Percentiles rank a stretch among this genome's conserved stretches.
These are phyloP conservation scores for Drosophila mojavensis DNA, from an alignment of 1,140 invertebrate species.

Conservation along the genomic window DNA sequence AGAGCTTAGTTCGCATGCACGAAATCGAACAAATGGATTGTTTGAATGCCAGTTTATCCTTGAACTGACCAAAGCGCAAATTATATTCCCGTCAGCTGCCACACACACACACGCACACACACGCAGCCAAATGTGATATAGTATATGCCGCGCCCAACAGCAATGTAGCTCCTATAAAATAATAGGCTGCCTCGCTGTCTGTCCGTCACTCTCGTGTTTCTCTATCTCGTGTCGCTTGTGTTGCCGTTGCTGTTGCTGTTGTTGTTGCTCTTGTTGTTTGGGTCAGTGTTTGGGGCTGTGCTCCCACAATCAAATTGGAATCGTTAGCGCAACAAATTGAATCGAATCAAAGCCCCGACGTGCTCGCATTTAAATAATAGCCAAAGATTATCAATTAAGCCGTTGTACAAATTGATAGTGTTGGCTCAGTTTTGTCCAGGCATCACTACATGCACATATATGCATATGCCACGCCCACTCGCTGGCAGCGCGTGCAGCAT, in stretches of 20 bases:
- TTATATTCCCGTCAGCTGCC: conserved; percentile 55
- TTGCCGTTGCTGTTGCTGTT: not conserved
- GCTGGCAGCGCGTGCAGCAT: conserved; percentile 26
- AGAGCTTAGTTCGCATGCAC: not conserved
- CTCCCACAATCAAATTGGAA: conserved; percentile 55
- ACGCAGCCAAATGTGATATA: not conserved
- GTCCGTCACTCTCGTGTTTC: conserved; percentile 27
- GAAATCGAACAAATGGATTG: conserved; percentile 49
- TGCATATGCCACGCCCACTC: not conserved
- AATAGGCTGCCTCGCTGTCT: conserved; percentile 20
- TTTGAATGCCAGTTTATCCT: conserved; percentile 39
- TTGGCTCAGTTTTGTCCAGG: conserved; percentile 30
- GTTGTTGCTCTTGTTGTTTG: conserved; percentile 14
- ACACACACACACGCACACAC: conserved; percentile 39
- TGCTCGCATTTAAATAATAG: conserved; percentile 75
- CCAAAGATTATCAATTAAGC: conserved; percentile 81
- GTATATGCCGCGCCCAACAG: not conserved
- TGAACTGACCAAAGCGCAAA: conserved; percentile 47
- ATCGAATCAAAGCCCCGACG: conserved; percentile 60
- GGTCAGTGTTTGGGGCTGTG: conserved; percentile 21
- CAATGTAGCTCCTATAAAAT: conserved; percentile 2
- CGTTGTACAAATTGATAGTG: conserved; percentile 76
- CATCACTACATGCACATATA: too few relatives aligned
- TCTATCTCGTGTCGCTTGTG: conserved; percentile 31
- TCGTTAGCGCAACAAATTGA: conserved; percentile 73